Conservation (phyloP, 2,113 vertebrate genomes). For the Ictidomys tridecemlineatus region DNA sequence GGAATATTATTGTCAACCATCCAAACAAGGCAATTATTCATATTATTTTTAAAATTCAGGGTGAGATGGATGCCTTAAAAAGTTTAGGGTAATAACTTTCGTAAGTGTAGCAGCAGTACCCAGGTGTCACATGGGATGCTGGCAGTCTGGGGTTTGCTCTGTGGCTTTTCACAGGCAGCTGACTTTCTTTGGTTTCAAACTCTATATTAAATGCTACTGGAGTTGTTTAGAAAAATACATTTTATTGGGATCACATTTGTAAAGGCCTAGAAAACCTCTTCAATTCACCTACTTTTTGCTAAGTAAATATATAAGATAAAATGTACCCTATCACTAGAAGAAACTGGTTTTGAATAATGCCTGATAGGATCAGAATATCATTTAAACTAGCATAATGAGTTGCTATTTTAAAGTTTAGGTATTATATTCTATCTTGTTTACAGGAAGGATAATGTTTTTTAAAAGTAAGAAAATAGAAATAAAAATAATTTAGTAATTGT, state of each 20-base stretch:
- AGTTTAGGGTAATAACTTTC: no score
- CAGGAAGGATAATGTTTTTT: neutral
- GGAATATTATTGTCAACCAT: neutral
- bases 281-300: slow-evolving; percentile 5
- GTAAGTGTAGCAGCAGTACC: neutral
- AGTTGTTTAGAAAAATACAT: neutral
- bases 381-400: slow-evolving; percentile 14
- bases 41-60: neutral
- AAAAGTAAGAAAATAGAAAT: neutral
- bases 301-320: neutral
- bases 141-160: neutral
- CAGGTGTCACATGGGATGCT: neutral
- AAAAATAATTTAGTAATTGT: neutral
- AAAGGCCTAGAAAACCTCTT: neutral
- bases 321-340: neutral
- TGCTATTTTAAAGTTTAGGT: neutral
- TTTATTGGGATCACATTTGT: neutral
- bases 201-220: neutral
- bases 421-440: neutral
- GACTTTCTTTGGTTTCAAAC: neutral
- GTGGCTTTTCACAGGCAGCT: neutral
- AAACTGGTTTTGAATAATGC: neutral
- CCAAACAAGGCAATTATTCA: neutral
- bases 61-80: neutral
- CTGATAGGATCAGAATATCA: neutral